Evolutionary conservation across 2,113 vertebrate species (phyloP).

Genomic region (Xiphophorus maculatus): DNA sequence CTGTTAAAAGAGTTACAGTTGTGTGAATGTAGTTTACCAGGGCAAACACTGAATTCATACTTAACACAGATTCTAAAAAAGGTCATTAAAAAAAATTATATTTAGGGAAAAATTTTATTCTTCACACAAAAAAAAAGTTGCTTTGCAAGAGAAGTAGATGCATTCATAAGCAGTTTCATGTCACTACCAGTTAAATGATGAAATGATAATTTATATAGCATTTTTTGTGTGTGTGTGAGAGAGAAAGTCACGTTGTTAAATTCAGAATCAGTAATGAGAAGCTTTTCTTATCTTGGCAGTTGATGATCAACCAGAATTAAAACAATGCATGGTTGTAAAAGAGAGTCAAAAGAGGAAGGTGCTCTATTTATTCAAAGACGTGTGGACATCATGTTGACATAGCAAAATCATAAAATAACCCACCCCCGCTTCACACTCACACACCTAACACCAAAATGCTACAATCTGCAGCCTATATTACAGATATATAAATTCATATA

Average conservation of each 20-base stretch:
- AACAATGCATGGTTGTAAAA: conserved; percentile 24
- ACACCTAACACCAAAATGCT: not conserved
- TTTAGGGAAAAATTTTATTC: too few relatives aligned
- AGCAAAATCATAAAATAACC: conserved; percentile 42
- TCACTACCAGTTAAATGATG: not conserved
- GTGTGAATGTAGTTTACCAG: not conserved
- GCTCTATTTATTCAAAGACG: conserved; percentile 11
- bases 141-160: not conserved
- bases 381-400: not conserved
- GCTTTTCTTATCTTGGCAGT: conserved; percentile 40
- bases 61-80: not conserved
- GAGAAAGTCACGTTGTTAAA: not conserved
- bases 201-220: too few relatives aligned
- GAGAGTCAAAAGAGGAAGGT: conserved; percentile 29
- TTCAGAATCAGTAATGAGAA: not conserved
- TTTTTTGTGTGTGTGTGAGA: too few relatives aligned
- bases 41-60: not conserved
- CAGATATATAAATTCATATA: not conserved
- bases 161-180: not conserved
- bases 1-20: conserved; percentile 36
- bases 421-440: too few relatives aligned
- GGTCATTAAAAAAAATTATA: too few relatives aligned
- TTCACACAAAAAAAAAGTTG: too few relatives aligned
- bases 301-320: conserved; percentile 55
- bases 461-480: not conserved